Evolutionary conservation across 2,797 vertebrate species (phyloP), one percentile per base, ranked within the genome.

Genomic region (Melanotaenia boesemani): DNA sequence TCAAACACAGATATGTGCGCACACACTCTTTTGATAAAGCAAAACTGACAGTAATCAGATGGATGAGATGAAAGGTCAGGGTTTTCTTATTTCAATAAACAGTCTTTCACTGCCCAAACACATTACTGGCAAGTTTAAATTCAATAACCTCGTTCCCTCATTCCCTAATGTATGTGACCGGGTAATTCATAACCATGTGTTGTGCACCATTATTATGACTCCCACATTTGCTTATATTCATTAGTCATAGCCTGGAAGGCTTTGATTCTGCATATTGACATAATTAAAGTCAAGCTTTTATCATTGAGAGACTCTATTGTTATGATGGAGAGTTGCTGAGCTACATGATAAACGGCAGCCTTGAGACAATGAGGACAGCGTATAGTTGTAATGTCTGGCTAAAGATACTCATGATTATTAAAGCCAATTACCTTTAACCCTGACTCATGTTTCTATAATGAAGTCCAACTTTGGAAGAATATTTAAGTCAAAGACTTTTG

Each of bases 41-140:
- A 75, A 73, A 79, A 75, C 56, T 0, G 85, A 84, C 85, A 85
- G 63, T 83, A 87, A 89, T 88, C 78, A 85, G 70, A 90, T 86
- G 80, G 76, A 79, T 67, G 50, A 63, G 34, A 32, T 32, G 60
- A 90, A 90, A 90, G 88, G 87, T 89, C 83, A 66, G 67, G 58
- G 70, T 76, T 58, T 68, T 58, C 50, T 62, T 44, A 57, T 83
- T 79, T 86, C 76, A 84, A 83, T 55, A 62, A 80, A 58, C 58
- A 81, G 71, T 80, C 83, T 74, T 66, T 82, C 46, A 15, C 76
- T 74, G 86, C 81, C 76, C 81, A 69, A 87, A 86, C 80, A 83
- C 58, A 83, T 86, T 76, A 87, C 63, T 76, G 77, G 55, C 48
- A 56, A 67, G 56, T 85, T 87, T 80, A 74, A 76, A 89, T 77